Evolutionary conservation across 2,888 invertebrate genomes (phyloP), one percentile per base, ranked within the genome.

Genomic region (Andrena praecox): DNA sequence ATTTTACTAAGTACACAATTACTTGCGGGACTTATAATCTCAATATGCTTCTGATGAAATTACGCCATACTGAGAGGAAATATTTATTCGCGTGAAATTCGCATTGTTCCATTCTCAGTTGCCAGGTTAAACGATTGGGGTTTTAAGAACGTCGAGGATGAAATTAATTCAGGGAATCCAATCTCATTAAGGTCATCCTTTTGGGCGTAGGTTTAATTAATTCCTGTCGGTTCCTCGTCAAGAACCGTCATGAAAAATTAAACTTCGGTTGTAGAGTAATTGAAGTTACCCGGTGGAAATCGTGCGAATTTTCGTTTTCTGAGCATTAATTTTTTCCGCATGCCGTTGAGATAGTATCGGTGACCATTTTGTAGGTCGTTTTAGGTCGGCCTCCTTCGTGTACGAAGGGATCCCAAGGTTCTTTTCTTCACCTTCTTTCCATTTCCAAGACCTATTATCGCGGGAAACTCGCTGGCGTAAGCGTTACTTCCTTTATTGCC

Each of bases 401-500:
- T 20, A 64, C 8, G 24, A 56, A 35, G 24, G 42, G 31, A 27
- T 50, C 54, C 54, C 48, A 29, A 52, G 27, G 62, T 33, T 50
- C 70, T 64, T 74, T 77, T 52, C 72, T 66, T 56, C 67, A 52
- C 35, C 42, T 54, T 80, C 76, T 74, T 69, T 77, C 63, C 76
- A 76, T 82, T 82, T 82, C 71, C 29, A 74, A 69, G 84, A 88
- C 76, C 84, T 29, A 77, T 82, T 80, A 75, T 80, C 82, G 75
- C 59, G 52, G 59, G 76, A 76, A 85, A 87, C 76, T 54, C 78
- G 88, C 87, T 85, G 80, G 79, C 85, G 87, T 86, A 85, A 87
- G 87, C 88, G 85, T 82, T 81, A 82, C 82, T 82, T 75, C 64
- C 77, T 66, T 86, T 77, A 88, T 86, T 86, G 87, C 73, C 86